These are phyloP conservation scores for human DNA, from an alignment of 2,113 vertebrate genomes.

Conservation along the genomic window GRCh38 chr9:126442501-126443000, in stretches of 20 bases:
- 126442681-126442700: not conserved
- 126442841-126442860: not conserved
- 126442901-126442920: not conserved
- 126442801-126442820: not conserved
- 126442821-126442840: not conserved
- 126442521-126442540: not conserved
- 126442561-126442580: too few relatives aligned
- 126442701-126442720: not conserved
- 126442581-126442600: not conserved
- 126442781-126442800: not conserved
- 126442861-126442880: not conserved
- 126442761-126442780: not conserved
- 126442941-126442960: not conserved
- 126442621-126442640: not conserved
- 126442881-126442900: not conserved
- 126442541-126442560: too few relatives aligned
- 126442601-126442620: not conserved
- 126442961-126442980: not conserved
- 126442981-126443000: not conserved
- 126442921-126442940: not conserved
- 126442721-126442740: not conserved
- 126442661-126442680: not conserved
- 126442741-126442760: not conserved
- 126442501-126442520: accelerated
- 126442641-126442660: not conserved